Base-by-base conservation (phyloP, 92 coral and sea anemone genomes). In the Epizoanthus ramosus region DNA sequence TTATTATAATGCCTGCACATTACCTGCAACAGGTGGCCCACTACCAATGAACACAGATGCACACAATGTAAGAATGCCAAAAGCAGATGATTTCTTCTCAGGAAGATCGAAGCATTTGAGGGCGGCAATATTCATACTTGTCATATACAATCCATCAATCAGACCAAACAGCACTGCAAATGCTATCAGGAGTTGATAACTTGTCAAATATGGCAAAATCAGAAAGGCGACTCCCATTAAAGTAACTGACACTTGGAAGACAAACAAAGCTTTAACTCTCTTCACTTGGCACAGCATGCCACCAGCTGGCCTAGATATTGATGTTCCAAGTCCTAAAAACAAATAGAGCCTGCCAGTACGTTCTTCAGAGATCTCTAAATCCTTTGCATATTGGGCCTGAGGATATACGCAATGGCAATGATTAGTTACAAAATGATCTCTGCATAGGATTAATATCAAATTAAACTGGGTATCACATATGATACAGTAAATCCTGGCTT, bases 11-110 rank as follows among this genome's bases (percentile, higher is more conserved):
- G 3, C 3, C 13, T 12, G 28, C 28, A 64, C 23, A 8, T 12
- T 64, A 64, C 82, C 82, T 77, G 82, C 82, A 4, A 77, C 0
- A 41, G 82, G 82, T 13, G 82, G 82, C 15, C 71, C 82, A 24
- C 23, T 35, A 5, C 60, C 82, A 13, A 77, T 8, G 7, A 57
- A 52, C 59, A 77, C 58, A 61, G 82, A 61, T 5, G 16, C 22
- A 60, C 71, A 77, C 59, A 43, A 15, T 60, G 43, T 8, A 15
- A 60, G 0, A 22, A 43, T 77, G 6, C 82, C 82, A 77, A 77
- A 77, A 22, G 59, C 70, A 61, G 82, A 77, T 13, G 71, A 33
- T 14, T 56, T 5, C 59, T 77, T 77, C 17, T 63, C 3, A 7
- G 82, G 82, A 50, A 68, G 47, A 45, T 77, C 63, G 61, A 77